Evolutionary conservation across 2,888 invertebrate genomes (phyloP), one percentile per base, ranked within the genome.

Genomic region (Ophraella communa): DNA sequence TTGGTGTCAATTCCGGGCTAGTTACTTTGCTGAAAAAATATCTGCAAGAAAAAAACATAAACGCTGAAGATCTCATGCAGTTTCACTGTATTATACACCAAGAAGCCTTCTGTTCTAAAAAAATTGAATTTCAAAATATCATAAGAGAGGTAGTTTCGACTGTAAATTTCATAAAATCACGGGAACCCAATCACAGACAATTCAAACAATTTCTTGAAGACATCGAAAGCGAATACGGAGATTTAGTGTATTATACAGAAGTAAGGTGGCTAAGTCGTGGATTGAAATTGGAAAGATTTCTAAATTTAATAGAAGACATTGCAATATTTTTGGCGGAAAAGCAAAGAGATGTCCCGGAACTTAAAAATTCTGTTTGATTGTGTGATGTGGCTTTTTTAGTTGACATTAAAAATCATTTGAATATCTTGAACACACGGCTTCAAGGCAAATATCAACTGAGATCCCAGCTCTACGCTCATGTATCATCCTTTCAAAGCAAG

Each of bases 211-310:
- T 33, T 33, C 30, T 33, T 11, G 30, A 33, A 11, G 30, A 33
- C 11, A 33, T 33, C 20, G n/a, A n/a, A n/a, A n/a, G n/a, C n/a
- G n/a, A n/a, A n/a, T n/a, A n/a, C n/a, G 54, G 21, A 11, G 39
- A 54, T 54, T 8, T 59, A 14, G n/a, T 35, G 20, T 59, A 17
- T 59, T 49, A 35, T 18, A 35, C 58, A 18, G 58, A 59, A 59
- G 58, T 58, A 58, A 58, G 58, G 24, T 59, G 58, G 49, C 33
- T 59, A 17, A 59, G 58, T 33, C 49, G 58, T 59, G 58, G 58
- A 21, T 35, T 35, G 39, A 39, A 23, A 35, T 24, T 59, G 14
- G 8, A 60, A 18, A 23, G 53, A 23, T 60, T 60, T 60, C 44
- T 60, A 11, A 44, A 60, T 4, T 58, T 58, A 30, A 47, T 58